Conservation (phyloP, 2,888 invertebrate genomes). For the Stomorhina lunata region DNA sequence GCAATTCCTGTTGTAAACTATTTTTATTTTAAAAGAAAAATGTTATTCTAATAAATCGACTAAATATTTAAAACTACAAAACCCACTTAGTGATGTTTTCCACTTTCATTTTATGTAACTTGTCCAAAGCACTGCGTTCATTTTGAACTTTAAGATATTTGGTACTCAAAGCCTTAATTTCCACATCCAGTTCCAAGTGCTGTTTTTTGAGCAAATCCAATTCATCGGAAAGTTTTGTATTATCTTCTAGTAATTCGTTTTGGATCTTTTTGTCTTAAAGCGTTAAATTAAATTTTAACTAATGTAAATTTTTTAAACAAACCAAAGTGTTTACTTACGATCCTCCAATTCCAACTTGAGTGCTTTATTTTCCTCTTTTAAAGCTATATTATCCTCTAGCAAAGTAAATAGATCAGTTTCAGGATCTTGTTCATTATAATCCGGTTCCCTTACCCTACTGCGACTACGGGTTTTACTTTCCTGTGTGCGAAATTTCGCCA, state of each 20-base stretch:
- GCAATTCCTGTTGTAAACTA: slow-evolving; percentile 71
- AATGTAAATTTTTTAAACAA: not conserved
- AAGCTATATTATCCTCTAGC: slow-evolving; percentile 78
- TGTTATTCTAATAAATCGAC: not conserved
- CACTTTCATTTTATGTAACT: slow-evolving; percentile 77
- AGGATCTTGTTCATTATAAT: slow-evolving; percentile 78
- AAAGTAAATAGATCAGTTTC: slow-evolving; percentile 79
- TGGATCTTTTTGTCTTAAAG: slow-evolving; percentile 74
- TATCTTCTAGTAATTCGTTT: slow-evolving; percentile 74
- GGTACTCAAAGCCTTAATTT: slow-evolving; percentile 73
- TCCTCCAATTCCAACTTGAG: slow-evolving; percentile 76
- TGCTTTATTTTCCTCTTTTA: slow-evolving; percentile 78
- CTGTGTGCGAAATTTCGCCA: slow-evolving; percentile 78
- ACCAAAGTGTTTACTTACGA: slow-evolving; percentile 74
- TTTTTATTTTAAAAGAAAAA: not conserved
- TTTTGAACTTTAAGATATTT: slow-evolving; percentile 74
- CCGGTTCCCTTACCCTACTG: slow-evolving; percentile 78
- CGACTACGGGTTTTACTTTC: slow-evolving; percentile 79
- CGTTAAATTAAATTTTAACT: not conserved
- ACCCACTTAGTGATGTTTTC: slow-evolving; percentile 74
- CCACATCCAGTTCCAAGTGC: slow-evolving; percentile 72
- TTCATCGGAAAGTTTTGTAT: slow-evolving; percentile 73
- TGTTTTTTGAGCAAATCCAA: slow-evolving; percentile 71
- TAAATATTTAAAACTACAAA: not conserved
- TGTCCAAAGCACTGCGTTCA: slow-evolving; percentile 76